Evolutionary conservation across 2,797 vertebrate species (phyloP).

Genomic region (Antennarius maculatus): DNA sequence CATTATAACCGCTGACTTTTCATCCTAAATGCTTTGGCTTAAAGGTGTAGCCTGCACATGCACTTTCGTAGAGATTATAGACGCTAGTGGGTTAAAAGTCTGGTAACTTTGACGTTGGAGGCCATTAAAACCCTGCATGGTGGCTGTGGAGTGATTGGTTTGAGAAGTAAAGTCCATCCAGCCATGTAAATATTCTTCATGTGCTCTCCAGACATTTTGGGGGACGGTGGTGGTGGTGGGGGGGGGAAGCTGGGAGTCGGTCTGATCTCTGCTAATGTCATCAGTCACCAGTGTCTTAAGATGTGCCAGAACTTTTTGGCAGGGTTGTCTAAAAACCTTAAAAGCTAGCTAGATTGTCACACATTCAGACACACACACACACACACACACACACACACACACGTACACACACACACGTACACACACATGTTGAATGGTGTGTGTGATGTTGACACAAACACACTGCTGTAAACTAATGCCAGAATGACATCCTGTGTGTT

Average conservation of each 20-base stretch:
- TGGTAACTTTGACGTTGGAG: conserved; percentile 30
- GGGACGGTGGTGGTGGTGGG: conserved; percentile 10
- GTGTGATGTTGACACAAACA: not conserved
- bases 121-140: conserved; percentile 25
- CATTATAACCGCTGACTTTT: conserved; percentile 23
- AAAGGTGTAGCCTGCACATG: not conserved
- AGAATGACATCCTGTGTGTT: conserved; percentile 1
- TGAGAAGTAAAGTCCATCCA: conserved; percentile 50
- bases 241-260: conserved; percentile 30
- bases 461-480: not conserved
- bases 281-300: conserved; percentile 64
- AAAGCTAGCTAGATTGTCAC: conserved; percentile 17
- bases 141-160: conserved; percentile 49
- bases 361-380: conserved; percentile 18
- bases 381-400: conserved; percentile 11
- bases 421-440: not conserved
- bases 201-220: conserved; percentile 48
- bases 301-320: conserved; percentile 27
- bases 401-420: conserved; percentile 8
- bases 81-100: conserved; percentile 15
- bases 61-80: conserved; percentile 33
- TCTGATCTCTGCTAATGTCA: conserved; percentile 73
- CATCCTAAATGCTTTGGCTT: conserved; percentile 24
- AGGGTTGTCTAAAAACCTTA: conserved; percentile 26
- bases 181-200: conserved; percentile 59